Evolutionary conservation across 1,140 invertebrate genomes (phyloP).

Genomic region (Chrysomallon squamiferum): DNA sequence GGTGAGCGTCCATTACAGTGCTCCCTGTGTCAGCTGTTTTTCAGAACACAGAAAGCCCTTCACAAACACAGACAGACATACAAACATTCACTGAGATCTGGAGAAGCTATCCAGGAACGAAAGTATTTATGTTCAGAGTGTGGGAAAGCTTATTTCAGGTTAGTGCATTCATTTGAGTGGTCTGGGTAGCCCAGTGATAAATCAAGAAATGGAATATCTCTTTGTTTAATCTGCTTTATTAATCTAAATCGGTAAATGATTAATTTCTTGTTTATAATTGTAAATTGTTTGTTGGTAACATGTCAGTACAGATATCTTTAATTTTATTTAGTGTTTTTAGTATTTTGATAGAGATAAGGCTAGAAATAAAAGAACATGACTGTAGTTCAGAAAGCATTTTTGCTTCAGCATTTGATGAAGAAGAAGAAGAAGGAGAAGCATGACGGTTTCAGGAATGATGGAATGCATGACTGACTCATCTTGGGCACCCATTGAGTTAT

Average conservation of each 20-base stretch:
- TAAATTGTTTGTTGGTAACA: background rate
- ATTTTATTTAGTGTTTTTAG: too few relatives aligned
- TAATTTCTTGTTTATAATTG: background rate
- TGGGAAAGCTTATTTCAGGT: conserved; percentile 46
- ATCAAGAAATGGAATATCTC: background rate
- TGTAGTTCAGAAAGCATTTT: too few relatives aligned
- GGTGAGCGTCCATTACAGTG: conserved; percentile 46
- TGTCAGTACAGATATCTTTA: background rate
- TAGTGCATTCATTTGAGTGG: background rate
- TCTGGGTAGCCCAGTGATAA: background rate
- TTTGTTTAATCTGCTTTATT: background rate
- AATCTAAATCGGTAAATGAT: background rate
- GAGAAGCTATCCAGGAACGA: conserved; percentile 29
- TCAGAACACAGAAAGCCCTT: conserved; percentile 39
- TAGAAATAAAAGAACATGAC: too few relatives aligned
- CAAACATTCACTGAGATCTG: conserved; percentile 39
- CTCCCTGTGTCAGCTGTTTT: conserved; percentile 35
- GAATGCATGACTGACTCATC: too few relatives aligned
- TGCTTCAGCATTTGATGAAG: too few relatives aligned
- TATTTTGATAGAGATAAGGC: too few relatives aligned
- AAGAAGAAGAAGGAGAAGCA: too few relatives aligned
- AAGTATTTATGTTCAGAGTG: conserved; percentile 44
- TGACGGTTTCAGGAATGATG: too few relatives aligned
- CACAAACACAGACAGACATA: conserved; percentile 47
- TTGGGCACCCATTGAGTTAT: too few relatives aligned